Conservation (phyloP, 2,113 vertebrate species). For the Euleptes europaea region DNA sequence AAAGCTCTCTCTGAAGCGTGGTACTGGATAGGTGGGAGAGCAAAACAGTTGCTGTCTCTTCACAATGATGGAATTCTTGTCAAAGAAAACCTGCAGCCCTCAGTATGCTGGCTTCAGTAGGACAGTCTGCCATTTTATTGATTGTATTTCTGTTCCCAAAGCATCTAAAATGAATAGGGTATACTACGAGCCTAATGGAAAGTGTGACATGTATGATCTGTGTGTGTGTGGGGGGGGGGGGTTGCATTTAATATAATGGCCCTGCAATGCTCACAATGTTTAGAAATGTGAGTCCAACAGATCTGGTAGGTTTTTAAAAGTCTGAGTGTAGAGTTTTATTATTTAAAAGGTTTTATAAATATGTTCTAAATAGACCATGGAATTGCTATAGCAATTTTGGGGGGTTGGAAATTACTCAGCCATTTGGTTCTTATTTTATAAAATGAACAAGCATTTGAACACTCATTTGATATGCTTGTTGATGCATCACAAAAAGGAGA, state of each 20-base stretch:
- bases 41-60: neutral
- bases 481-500: constrained; percentile 81
- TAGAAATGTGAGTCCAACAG: constrained; percentile 70
- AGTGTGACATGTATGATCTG: neutral
- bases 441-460: constrained; percentile 73
- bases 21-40: neutral
- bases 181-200: neutral
- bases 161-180: fast-evolving
- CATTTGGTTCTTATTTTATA: constrained; percentile 80
- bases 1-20: neutral
- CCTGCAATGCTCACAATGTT: constrained; percentile 34
- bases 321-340: constrained; percentile 72
- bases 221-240: fast-evolving
- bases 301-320: constrained; percentile 52
- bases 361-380: constrained; percentile 78
- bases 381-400: constrained; percentile 71
- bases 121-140: neutral
- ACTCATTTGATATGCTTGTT: constrained; percentile 82
- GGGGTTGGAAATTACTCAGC: constrained; percentile 78
- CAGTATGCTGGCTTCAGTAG: neutral
- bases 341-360: constrained; percentile 81
- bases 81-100: neutral
- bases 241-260: constrained; percentile 8
- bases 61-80: neutral
- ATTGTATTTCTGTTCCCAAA: neutral